Evolutionary conservation across 2,888 invertebrate genomes (phyloP).

Genomic region (Biston stratarius): DNA sequence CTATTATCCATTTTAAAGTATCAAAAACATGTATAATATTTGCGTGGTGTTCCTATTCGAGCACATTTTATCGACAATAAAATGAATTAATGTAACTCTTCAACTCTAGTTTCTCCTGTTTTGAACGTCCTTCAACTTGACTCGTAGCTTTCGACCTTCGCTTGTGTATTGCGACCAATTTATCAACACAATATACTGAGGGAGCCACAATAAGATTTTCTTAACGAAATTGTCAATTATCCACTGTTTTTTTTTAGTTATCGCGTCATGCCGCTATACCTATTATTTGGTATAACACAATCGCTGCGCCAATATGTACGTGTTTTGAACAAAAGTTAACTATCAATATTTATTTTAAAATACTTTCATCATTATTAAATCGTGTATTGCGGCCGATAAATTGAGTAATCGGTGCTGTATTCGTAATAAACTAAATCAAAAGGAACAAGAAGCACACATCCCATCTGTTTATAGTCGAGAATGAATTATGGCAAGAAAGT

Average conservation of each 20-base stretch:
- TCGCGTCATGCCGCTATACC: background rate
- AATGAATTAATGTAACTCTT: background rate
- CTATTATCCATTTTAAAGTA: background rate
- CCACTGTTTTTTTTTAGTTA: background rate
- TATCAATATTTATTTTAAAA: conserved; percentile 15
- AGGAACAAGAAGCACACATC: too few relatives aligned
- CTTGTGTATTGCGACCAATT: background rate
- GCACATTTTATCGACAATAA: conserved; percentile 7
- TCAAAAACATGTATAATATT: background rate
- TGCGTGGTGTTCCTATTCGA: background rate
- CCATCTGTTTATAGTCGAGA: too few relatives aligned
- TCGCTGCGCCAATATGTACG: background rate
- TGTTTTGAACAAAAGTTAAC: conserved; percentile 3
- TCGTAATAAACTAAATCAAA: too few relatives aligned
- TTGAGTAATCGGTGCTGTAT: background rate
- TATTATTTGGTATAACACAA: background rate
- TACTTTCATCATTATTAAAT: conserved; percentile 6
- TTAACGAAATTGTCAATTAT: background rate
- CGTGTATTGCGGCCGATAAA: background rate
- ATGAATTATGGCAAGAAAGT: too few relatives aligned
- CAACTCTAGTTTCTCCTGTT: conserved; percentile 3
- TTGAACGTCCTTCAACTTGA: conserved; percentile 42
- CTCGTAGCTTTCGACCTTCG: conserved; percentile 21
- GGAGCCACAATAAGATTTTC: background rate
- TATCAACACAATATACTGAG: background rate